Base-by-base conservation (phyloP, 2,797 vertebrate species). In the Microctenopoma stevenorrisi region DNA sequence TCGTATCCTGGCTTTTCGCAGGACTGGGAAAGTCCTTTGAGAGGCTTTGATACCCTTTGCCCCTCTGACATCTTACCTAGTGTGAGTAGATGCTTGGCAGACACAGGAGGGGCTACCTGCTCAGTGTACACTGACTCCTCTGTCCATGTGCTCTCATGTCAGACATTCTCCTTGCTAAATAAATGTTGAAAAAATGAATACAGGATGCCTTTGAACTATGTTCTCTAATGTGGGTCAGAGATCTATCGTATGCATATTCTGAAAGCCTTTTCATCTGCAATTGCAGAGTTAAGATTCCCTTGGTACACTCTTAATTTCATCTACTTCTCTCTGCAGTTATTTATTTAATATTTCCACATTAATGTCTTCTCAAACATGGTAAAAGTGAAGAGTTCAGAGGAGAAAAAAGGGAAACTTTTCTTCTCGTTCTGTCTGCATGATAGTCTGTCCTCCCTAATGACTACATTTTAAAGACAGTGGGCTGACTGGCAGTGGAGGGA, bases 211-310 rank as follows among this genome's bases (percentile, higher is more conserved):
- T 93, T 93, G 91, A 93, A 93, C 90, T 89, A 69, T 74, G 72
- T 87, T 91, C 85, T 84, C 85, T 88, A 90, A 93, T 93, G 83
- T 93, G 91, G 93, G 92, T 91, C 92, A 93, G 87, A 92, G 89
- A 92, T 92, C 84, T 92, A 88, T 88, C 79, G 51, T 79, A 91
- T 91, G 89, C 91, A 92, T 89, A 91, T 92, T 91, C 79, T 63
- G 54, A 74, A 78, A 87, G 76, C 68, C 88, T 92, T 94, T 93
- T 93, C 87, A 93, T 93, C 90, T 92, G 85, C 87, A 89, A 85
- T 92, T 90, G 90, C 81, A 13, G 83, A 88, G 91, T 93, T 88
- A 88, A 92, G 90, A 93, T 90, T 91, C 89, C 91, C 90, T 68
- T 62, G 89, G 85, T 87, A 78, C 74, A 44, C 86, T 89, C 81